Conservation (phyloP, 2,113 vertebrate genomes). For the Osmerus mordax region DNA sequence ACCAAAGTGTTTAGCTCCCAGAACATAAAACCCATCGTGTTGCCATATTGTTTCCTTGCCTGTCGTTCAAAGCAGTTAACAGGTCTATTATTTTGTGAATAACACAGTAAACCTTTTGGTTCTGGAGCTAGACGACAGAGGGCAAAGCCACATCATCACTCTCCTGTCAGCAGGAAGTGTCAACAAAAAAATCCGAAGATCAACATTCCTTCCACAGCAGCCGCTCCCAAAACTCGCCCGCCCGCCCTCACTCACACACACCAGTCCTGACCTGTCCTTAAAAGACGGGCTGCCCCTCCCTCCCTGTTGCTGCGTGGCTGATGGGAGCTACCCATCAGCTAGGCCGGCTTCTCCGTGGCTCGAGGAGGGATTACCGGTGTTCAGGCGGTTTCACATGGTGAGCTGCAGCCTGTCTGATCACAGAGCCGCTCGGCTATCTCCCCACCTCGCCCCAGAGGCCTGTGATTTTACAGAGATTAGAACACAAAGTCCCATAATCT, state of each 20-base stretch:
- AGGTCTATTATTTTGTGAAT: too few relatives aligned
- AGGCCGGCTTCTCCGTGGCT: slow-evolving; percentile 43
- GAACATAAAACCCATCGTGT: too few relatives aligned
- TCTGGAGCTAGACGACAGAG: too few relatives aligned
- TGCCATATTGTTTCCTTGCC: too few relatives aligned
- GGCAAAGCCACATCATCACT: too few relatives aligned
- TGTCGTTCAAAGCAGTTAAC: too few relatives aligned
- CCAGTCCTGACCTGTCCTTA: slow-evolving; percentile 3
- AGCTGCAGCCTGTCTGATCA: slow-evolving; percentile 60
- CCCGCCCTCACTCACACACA: slow-evolving; percentile 24
- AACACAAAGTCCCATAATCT: slow-evolving; percentile 59
- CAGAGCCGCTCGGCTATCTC: slow-evolving; percentile 46
- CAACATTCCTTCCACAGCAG: too few relatives aligned
- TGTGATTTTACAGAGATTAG: slow-evolving; percentile 63
- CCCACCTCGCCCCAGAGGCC: slow-evolving; percentile 39
- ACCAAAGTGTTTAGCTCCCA: too few relatives aligned
- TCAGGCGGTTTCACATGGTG: slow-evolving; percentile 51
- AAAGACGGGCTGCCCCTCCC: slow-evolving; percentile 29
- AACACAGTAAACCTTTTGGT: too few relatives aligned
- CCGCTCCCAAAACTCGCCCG: neutral
- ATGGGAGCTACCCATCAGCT: slow-evolving; percentile 45
- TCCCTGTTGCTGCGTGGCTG: too few relatives aligned
- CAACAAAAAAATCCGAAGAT: too few relatives aligned
- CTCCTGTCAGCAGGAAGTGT: too few relatives aligned
- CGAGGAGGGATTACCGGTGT: slow-evolving; percentile 54